Evolutionary conservation across 2,888 invertebrate species (phyloP).

Genomic region (Pogonocherus hispidulus): DNA sequence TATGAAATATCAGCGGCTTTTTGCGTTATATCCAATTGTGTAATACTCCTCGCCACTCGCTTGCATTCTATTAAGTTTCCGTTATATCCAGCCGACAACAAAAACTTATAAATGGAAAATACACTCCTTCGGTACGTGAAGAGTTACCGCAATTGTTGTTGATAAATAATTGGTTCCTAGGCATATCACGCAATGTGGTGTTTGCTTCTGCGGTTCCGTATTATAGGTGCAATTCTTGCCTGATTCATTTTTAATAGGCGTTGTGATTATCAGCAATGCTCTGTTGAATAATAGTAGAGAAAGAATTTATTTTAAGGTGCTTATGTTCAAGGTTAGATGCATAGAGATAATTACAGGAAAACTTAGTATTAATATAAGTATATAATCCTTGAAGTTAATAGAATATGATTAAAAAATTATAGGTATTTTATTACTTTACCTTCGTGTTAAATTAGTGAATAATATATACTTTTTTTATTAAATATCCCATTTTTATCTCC

Average conservation of each 20-base stretch:
- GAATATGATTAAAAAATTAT: background rate
- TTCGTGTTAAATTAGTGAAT: background rate
- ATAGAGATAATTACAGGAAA: background rate
- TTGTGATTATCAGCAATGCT: background rate
- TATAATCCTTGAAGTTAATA: background rate
- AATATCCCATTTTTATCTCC: background rate
- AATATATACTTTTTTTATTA: background rate
- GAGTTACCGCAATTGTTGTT: background rate
- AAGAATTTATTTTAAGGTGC: background rate
- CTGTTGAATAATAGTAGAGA: background rate
- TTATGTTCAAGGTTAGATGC: background rate
- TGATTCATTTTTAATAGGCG: background rate
- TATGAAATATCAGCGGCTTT: constrained; percentile 25
- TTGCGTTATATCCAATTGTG: constrained; percentile 19
- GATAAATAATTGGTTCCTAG: background rate
- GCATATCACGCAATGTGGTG: background rate
- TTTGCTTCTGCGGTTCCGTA: too few relatives aligned
- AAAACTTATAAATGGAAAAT: background rate
- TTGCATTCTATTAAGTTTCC: background rate
- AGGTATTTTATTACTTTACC: background rate
- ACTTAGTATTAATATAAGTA: background rate
- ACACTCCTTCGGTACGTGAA: background rate
- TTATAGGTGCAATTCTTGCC: background rate
- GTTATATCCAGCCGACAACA: background rate
- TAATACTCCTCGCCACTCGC: background rate